These are phyloP conservation scores for Cephus cinctus DNA, from an alignment of 1,140 invertebrate species.

Conservation along the genomic window DNA sequence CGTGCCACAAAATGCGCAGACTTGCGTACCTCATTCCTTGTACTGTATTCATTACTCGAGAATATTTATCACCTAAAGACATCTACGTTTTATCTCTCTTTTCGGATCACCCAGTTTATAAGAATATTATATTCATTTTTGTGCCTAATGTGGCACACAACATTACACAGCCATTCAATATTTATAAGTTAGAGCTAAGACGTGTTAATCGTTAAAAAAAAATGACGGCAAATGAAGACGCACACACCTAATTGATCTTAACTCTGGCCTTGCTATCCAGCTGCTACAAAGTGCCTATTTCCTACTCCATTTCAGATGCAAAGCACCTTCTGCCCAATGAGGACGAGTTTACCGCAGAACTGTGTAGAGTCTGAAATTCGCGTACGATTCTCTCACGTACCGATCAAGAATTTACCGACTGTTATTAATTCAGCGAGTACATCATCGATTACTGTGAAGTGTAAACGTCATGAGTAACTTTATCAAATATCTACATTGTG, in stretches of 20 bases:
- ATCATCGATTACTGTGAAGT: too few species aligned
- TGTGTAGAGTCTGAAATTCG: conserved; percentile 10
- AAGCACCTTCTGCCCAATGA: conserved; percentile 32
- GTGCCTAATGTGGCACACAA: too few species aligned
- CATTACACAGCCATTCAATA: too few species aligned
- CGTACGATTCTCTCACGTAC: not conserved
- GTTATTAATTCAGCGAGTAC: not conserved
- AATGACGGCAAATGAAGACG: not conserved
- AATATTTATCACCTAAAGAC: too few species aligned
- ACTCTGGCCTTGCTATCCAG: conserved; percentile 34
- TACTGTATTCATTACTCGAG: too few species aligned
- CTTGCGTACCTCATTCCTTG: not conserved
- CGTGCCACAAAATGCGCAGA: not conserved
- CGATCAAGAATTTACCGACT: not conserved
- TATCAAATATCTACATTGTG: conserved; percentile 31
- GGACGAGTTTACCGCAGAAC: conserved; percentile 6
- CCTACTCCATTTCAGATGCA: conserved; percentile 48
- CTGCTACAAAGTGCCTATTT: conserved; percentile 43
- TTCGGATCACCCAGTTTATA: too few species aligned
- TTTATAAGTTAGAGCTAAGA: too few species aligned
- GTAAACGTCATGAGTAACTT: conserved; percentile 26
- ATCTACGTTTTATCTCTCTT: too few species aligned
- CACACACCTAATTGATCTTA: conserved; percentile 3
- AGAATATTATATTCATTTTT: too few species aligned
- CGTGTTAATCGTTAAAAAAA: too few species aligned